phyloP scores from a whole-genome alignment of 2,113 vertebrate genomes.

The Caranx ignobilis region DNA sequence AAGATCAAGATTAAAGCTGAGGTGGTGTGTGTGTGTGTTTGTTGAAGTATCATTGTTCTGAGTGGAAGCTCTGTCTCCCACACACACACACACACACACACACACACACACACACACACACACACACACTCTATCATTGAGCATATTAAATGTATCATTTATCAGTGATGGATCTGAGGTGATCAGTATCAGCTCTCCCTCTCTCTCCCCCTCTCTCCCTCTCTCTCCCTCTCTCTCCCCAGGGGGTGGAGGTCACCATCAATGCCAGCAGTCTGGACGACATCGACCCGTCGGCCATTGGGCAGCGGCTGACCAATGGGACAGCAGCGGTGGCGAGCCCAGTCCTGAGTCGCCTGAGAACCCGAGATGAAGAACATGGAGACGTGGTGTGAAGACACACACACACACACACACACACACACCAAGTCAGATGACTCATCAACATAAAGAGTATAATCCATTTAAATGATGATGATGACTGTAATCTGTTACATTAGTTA shows the following conservation, averaged over 20 bases:
- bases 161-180: no score
- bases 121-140: not conserved
- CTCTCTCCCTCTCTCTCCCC: not conserved
- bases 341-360: constrained; percentile 91
- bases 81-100: constrained; percentile 34
- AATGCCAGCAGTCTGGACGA: constrained; percentile 98
- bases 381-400: constrained; percentile 67
- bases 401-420: not conserved
- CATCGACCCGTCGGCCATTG: constrained; percentile 93
- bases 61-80: constrained; percentile 58
- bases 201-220: no score
- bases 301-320: constrained; percentile 94
- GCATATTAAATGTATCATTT: no score
- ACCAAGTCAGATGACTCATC: not conserved
- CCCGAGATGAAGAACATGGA: constrained; percentile 86
- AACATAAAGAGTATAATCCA: no score
- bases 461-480: no score
- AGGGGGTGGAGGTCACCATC: constrained; percentile 94
- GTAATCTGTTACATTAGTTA: no score
- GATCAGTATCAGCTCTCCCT: no score
- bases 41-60: constrained; percentile 43
- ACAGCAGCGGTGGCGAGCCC: constrained; percentile 91
- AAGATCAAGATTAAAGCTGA: constrained; percentile 42
- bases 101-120: not conserved
- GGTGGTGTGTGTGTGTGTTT: constrained; percentile 27